Conservation (phyloP, 1,140 invertebrate species). For the Monochamus saltuarius region DNA sequence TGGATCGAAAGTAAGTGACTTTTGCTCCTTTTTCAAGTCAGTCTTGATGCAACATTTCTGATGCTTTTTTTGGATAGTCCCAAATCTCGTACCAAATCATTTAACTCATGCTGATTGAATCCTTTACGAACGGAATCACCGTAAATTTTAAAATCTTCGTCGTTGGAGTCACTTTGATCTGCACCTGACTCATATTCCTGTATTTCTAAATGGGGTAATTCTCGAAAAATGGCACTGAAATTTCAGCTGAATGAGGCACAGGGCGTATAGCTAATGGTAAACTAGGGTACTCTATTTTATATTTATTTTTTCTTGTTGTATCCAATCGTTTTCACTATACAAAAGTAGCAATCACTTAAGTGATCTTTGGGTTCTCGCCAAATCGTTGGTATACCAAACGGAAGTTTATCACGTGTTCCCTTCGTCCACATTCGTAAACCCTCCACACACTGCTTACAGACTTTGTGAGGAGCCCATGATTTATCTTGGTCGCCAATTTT, state of each 20-base stretch:
- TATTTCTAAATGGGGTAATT: too few species aligned
- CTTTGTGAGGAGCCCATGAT: constrained; percentile 28
- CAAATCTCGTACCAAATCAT: constrained; percentile 36
- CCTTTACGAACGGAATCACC: background rate
- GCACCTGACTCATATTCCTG: too few species aligned
- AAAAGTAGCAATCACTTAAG: constrained; percentile 38
- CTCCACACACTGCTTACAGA: constrained; percentile 20
- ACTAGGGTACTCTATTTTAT: background rate
- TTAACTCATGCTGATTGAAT: constrained; percentile 40
- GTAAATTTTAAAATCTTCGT: constrained; percentile 1
- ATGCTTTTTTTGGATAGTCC: constrained; percentile 2
- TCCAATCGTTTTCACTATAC: constrained; percentile 23
- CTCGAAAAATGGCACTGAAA: constrained; percentile 8
- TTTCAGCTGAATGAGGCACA: constrained; percentile 12
- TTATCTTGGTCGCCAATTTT: constrained; percentile 31
- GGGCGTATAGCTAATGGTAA: constrained; percentile 12
- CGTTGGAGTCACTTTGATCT: too few species aligned
- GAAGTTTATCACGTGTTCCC: constrained; percentile 20
- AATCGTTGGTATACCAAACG: constrained; percentile 38
- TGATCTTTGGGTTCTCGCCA: constrained; percentile 37
- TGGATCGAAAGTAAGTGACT: constrained; percentile 1
- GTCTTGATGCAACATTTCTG: constrained; percentile 9
- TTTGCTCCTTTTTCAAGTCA: too few species aligned
- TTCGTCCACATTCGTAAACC: constrained; percentile 25
- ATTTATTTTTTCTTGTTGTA: constrained; percentile 3